phyloP scores from a whole-genome alignment of 1,140 invertebrate genomes.

The Acromyrmex charruanus region DNA sequence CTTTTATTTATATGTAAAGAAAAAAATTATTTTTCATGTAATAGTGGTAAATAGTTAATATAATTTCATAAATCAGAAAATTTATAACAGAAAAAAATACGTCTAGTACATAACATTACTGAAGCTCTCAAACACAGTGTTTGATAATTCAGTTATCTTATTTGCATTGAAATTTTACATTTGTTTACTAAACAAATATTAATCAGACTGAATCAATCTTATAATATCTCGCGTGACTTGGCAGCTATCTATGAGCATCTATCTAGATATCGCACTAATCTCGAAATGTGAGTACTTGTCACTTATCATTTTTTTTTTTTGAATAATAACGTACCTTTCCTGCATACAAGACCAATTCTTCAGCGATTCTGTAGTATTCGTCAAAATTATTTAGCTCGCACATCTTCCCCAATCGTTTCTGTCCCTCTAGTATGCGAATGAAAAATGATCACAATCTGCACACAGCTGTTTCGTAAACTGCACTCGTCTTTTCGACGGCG shows the following conservation, averaged over 20 bases:
- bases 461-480: background rate
- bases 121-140: background rate
- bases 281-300: background rate
- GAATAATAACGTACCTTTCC: constrained; percentile 83
- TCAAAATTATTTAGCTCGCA: constrained; percentile 78
- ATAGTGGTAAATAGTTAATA: background rate
- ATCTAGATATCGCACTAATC: constrained; percentile 3
- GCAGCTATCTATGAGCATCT: constrained; percentile 1
- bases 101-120: background rate
- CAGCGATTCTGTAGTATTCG: constrained; percentile 83
- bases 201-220: background rate
- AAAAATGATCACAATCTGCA: background rate
- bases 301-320: background rate
- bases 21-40: background rate
- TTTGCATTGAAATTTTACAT: background rate
- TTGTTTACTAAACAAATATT: constrained; percentile 4
- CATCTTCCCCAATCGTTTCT: constrained; percentile 61
- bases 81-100: background rate
- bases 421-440: background rate
- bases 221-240: constrained; percentile 29
- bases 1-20: background rate
- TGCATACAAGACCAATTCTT: constrained; percentile 84
- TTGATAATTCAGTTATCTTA: background rate
- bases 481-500: background rate
- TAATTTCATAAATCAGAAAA: background rate